Evolutionary conservation across 2,113 vertebrate genomes (phyloP).

Genomic region (Turnix velox): DNA sequence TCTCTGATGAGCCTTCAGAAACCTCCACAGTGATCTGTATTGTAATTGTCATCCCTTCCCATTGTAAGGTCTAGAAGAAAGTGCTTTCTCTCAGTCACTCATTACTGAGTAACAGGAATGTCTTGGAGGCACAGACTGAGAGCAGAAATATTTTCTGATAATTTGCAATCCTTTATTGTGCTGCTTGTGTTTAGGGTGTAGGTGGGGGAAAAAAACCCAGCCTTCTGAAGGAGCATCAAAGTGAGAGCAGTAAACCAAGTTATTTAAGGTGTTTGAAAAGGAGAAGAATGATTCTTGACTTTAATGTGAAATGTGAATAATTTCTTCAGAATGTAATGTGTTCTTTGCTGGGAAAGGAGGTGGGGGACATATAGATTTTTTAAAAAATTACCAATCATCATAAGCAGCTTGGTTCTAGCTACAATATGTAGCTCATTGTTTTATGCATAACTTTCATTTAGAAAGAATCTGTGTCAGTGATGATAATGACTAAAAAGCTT

Average conservation of each 20-base stretch:
- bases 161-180: not conserved
- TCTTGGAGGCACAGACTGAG: not conserved
- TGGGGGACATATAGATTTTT: not conserved
- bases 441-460: not conserved
- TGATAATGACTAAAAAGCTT: not conserved
- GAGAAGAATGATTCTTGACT: not conserved
- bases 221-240: not conserved
- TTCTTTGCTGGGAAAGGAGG: not conserved
- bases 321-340: not conserved
- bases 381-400: not conserved
- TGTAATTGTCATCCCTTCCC: not conserved
- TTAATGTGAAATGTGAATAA: not conserved
- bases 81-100: not conserved
- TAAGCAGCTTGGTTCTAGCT: not conserved
- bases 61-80: not conserved
- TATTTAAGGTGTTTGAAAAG: not conserved
- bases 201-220: not conserved
- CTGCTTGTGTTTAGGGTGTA: not conserved
- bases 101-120: not conserved
- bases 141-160: not conserved
- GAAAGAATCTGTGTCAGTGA: not conserved
- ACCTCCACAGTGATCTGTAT: not conserved
- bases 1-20: not conserved
- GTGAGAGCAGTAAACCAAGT: not conserved
- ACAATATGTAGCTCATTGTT: not conserved